Conservation (phyloP, 2,113 vertebrate genomes). For the Smithornis capensis region DNA sequence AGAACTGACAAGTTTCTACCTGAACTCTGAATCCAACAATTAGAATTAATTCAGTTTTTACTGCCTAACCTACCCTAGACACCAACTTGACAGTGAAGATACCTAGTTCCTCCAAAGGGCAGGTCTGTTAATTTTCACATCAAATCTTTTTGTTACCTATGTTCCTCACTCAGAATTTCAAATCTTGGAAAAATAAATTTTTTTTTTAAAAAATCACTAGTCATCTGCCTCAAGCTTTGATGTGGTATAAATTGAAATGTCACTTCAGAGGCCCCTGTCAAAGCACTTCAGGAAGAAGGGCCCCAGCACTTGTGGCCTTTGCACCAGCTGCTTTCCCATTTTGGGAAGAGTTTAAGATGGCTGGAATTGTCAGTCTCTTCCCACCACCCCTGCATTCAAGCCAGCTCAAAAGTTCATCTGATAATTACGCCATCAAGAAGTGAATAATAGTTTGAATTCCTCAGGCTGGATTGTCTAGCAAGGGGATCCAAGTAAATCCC, state of each 20-base stretch:
- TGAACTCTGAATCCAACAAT: background rate
- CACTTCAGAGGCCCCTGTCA: background rate
- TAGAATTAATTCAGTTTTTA: background rate
- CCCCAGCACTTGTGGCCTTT: slow-evolving; percentile 29
- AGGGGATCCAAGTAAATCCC: background rate
- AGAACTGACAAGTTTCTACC: background rate
- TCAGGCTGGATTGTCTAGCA: background rate
- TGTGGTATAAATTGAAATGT: background rate
- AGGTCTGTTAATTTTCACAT: background rate
- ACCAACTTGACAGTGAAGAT: background rate
- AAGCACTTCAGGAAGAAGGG: slow-evolving; percentile 20
- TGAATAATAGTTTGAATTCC: slow-evolving; percentile 32
- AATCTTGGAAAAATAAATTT: background rate
- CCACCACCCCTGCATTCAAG: background rate
- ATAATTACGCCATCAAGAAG: background rate
- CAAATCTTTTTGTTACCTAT: background rate
- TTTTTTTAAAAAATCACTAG: too few species aligned
- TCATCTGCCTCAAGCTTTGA: background rate
- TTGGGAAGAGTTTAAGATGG: slow-evolving; percentile 45
- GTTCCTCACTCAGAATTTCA: background rate
- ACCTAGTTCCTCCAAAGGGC: background rate
- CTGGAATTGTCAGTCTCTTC: slow-evolving; percentile 53
- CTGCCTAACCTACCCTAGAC: background rate
- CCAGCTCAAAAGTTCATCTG: slow-evolving; percentile 13
- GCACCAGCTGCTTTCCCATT: slow-evolving; percentile 49